Conservation (phyloP, 2,113 vertebrate genomes). For the Charina bottae region DNA sequence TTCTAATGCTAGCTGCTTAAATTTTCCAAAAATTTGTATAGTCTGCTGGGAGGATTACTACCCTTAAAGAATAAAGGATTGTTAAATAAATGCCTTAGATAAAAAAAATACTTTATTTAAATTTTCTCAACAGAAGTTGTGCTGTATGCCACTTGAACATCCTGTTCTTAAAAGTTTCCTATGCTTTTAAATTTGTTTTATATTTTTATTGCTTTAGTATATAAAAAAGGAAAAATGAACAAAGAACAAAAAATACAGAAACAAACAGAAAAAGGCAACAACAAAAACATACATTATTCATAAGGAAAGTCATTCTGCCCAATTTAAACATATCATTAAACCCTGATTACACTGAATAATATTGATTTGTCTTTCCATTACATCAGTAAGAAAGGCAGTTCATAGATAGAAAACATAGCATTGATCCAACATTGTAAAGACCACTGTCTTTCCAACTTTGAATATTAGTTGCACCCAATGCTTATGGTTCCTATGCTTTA, state of each 20-base stretch:
- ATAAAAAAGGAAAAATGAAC: background rate
- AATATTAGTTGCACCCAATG: background rate
- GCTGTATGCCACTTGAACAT: background rate
- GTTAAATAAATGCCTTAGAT: background rate
- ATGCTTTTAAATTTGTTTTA: background rate
- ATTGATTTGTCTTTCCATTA: background rate
- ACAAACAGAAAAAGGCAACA: background rate
- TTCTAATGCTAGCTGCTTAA: background rate
- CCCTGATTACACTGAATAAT: background rate
- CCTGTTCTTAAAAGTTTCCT: background rate
- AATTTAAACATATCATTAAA: background rate
- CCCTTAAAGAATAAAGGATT: background rate
- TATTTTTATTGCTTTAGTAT: no score
- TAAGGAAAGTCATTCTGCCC: background rate
- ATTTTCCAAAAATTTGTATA: background rate
- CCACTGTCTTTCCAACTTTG: background rate
- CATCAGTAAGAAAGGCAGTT: background rate
- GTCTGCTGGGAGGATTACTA: background rate
- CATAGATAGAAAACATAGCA: background rate
- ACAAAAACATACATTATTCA: background rate
- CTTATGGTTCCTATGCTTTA: background rate
- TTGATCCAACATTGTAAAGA: background rate
- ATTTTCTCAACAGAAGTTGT: background rate
- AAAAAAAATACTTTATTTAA: background rate
- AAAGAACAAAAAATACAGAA: background rate